Conservation (phyloP, 2,888 invertebrate genomes). For the Lepeophtheirus nordmannii region DNA sequence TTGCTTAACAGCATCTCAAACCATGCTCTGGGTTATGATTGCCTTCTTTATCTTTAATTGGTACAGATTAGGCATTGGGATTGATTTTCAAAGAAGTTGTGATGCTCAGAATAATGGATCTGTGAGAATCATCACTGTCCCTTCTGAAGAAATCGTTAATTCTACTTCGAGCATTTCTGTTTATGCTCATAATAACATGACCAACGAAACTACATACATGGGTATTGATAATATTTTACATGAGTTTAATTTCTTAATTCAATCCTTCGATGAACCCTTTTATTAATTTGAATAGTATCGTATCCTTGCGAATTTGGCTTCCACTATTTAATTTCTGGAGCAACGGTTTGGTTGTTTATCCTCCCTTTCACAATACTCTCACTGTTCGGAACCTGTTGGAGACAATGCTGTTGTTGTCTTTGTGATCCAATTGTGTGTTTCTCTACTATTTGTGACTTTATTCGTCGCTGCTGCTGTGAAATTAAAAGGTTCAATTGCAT, state of each 20-base stretch:
- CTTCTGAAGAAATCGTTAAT: background rate
- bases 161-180: background rate
- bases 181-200: background rate
- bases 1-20: constrained; percentile 22
- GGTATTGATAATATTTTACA: background rate
- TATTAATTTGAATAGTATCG: background rate
- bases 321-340: constrained; percentile 21
- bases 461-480: constrained; percentile 19
- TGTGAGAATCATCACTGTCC: background rate
- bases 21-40: constrained; percentile 12
- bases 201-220: constrained; percentile 7
- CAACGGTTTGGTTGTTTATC: constrained; percentile 19
- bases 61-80: constrained; percentile 13
- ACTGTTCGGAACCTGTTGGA: constrained; percentile 24
- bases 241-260: background rate
- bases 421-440: constrained; percentile 25
- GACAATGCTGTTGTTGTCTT: constrained; percentile 24
- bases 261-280: background rate
- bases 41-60: constrained; percentile 19
- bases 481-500: constrained; percentile 12
- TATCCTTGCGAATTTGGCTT: constrained; percentile 24
- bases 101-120: background rate
- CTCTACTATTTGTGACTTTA: background rate
- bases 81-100: constrained; percentile 9
- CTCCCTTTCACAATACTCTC: constrained; percentile 16